phyloP scores from a whole-genome alignment of 2,888 invertebrate genomes.

The Pseudococcus longispinus region DNA sequence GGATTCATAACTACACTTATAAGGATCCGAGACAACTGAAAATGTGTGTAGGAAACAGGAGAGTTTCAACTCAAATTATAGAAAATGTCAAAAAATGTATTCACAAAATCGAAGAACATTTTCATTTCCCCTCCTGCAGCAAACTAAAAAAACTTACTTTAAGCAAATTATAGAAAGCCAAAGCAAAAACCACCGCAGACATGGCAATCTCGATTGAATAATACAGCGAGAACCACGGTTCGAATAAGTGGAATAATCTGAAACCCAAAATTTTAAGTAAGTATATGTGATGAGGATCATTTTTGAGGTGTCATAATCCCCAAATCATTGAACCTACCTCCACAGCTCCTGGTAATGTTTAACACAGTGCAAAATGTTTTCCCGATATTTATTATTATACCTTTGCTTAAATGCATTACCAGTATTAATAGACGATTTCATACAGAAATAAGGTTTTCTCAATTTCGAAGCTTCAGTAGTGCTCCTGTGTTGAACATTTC shows the following conservation, averaged over 20 bases:
- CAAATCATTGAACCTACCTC: not conserved
- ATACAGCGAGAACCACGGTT: not conserved
- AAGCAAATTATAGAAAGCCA: constrained; percentile 37
- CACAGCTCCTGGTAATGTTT: constrained; percentile 12
- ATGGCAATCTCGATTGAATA: constrained; percentile 19
- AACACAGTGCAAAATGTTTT: not conserved
- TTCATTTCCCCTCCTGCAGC: too few species aligned
- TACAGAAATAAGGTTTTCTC: not conserved
- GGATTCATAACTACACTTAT: too few species aligned
- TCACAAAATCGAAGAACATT: too few species aligned
- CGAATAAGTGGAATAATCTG: constrained; percentile 9
- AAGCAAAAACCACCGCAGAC: not conserved
- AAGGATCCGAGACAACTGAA: too few species aligned
- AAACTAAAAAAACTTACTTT: not conserved
- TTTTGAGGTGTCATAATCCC: not conserved
- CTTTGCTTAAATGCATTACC: not conserved
- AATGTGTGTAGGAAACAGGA: too few species aligned
- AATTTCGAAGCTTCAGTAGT: not conserved
- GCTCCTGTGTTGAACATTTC: not conserved
- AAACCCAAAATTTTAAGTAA: not conserved
- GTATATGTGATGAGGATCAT: not conserved
- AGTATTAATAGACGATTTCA: not conserved
- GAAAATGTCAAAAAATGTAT: too few species aligned
- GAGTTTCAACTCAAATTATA: too few species aligned
- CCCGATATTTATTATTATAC: not conserved